Evolutionary conservation across 2,888 invertebrate genomes (phyloP), one percentile per base, ranked within the genome.

Genomic region (Leptinotarsa rubiginosa): DNA sequence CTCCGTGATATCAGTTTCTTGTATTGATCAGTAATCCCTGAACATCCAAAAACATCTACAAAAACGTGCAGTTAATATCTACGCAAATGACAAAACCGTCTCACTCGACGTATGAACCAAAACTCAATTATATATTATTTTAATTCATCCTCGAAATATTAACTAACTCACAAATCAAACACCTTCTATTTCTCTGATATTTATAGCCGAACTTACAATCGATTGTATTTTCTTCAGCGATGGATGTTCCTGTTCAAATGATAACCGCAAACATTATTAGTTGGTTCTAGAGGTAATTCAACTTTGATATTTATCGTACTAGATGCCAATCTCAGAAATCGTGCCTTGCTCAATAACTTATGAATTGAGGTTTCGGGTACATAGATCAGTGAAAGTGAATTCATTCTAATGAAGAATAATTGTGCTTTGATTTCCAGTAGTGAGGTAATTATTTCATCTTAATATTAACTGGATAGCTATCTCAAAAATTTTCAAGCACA

Each of bases 361-460:
- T 4, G 66, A 66, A 47, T 66, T 47, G 66, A 49, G 66, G 66
- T 66, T 66, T 66, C 25, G 66, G 47, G 20, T 66, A 66, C 66
- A 47, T n/a, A 15, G 49, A 15, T 66, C 15, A 47, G 49, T 66
- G 66, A 66, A 66, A 66, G 66, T 66, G 16, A 22, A 56, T 22
- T 56, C 16, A 13, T 50, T 5, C 50, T n/a, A 4, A n/a, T n/a
- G 50, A 15, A 50, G n/a, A 16, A 16, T 16, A 16, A 4, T 50
- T n/a, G 16, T 16, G 3, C 15, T 50, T 50, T 13, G 1, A 15
- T 50, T 50, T 50, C 0, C n/a, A 15, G n/a, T 50, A 50, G 1
- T 41, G 50, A 4, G 50, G 15, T n/a, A 13, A 16, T 15, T 50
- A n/a, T n/a, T n/a, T 15, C 0, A 50, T 50, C 2, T 50, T 50